Evolutionary conservation across 2,888 invertebrate genomes (phyloP).

Genomic region (Tenthredo mesomela): DNA sequence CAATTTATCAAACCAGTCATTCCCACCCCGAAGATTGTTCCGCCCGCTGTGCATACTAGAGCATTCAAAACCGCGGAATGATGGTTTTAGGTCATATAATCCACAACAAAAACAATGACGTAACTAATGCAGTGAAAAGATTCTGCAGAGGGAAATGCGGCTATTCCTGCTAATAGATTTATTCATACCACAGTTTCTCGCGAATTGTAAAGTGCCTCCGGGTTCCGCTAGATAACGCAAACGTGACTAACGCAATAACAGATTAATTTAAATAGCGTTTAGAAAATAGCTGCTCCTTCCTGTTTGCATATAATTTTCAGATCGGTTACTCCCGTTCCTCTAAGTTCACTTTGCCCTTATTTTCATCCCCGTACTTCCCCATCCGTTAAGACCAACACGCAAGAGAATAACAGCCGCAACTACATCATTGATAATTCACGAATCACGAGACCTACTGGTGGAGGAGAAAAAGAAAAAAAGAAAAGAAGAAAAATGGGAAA

Average conservation of each 20-base stretch:
- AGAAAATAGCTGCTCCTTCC: not conserved
- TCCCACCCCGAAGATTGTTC: not conserved
- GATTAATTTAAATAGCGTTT: not conserved
- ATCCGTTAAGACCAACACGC: not conserved
- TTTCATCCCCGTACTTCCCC: not conserved
- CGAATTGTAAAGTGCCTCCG: not conserved
- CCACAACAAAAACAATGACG: not conserved
- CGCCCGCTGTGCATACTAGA: not conserved
- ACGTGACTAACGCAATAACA: slow-evolving; percentile 1
- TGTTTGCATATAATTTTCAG: slow-evolving; percentile 6
- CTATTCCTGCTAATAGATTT: not conserved
- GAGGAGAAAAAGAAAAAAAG: not conserved
- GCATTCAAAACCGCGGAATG: not conserved
- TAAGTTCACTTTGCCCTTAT: not conserved
- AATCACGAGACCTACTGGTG: slow-evolving; percentile 4
- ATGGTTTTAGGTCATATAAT: slow-evolving; percentile 15
- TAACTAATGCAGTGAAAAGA: not conserved
- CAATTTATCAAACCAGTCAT: not conserved
- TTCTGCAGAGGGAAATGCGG: not conserved
- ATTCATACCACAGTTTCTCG: slow-evolving; percentile 6
- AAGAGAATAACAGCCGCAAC: not conserved
- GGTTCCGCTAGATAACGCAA: slow-evolving; percentile 8
- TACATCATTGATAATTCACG: slow-evolving; percentile 23
- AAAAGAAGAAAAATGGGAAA: not conserved
- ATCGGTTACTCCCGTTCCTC: not conserved